Conservation (phyloP, 2,113 vertebrate genomes). For the Sarotherodon lohbergeri region DNA sequence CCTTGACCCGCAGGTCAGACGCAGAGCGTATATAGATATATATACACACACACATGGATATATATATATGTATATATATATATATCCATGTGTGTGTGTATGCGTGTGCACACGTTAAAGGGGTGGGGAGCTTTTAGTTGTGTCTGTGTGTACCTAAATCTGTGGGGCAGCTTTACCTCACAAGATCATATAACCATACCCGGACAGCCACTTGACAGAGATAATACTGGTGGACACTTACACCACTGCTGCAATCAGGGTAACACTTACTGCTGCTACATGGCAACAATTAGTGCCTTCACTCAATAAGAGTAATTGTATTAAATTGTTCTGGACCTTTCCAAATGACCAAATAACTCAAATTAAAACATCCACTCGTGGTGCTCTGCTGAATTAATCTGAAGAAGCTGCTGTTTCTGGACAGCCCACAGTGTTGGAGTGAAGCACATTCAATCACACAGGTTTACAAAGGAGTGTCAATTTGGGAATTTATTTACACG, state of each 20-base stretch:
- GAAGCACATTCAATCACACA: background rate
- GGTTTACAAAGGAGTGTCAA: background rate
- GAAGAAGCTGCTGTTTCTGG: background rate
- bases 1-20: constrained; percentile 90
- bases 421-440: background rate
- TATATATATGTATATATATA: background rate
- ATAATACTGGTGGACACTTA: constrained; percentile 14
- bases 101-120: background rate
- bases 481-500: background rate
- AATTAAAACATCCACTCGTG: background rate
- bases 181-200: constrained; percentile 47
- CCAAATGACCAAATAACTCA: background rate
- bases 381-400: background rate
- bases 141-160: constrained; percentile 30
- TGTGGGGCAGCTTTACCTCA: constrained; percentile 21
- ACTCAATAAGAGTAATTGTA: background rate
- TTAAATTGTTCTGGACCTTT: background rate
- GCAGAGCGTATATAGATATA: background rate
- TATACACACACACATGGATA: background rate
- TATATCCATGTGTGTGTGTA: background rate
- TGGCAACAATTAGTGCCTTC: background rate
- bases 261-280: background rate
- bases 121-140: background rate
- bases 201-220: constrained; percentile 39
- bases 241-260: background rate